A percentile compares a stretch with the other conserved stretches of the same genome.
Conservation (phyloP, 1,140 invertebrate genomes). For the Diploscapter pachys region DNA sequence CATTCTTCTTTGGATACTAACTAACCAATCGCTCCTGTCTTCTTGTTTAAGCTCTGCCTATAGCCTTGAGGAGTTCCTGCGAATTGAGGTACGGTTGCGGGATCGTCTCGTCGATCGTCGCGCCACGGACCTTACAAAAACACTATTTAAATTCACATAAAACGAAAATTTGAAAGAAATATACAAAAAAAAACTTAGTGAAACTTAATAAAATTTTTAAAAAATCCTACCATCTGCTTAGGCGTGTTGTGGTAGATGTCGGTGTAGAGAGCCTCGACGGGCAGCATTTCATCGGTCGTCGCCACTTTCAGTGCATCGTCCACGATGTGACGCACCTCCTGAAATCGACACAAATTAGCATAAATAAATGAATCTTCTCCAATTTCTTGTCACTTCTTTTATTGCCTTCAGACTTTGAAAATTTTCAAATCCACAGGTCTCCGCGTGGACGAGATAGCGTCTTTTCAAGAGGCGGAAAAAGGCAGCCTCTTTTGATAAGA, state of each 20-base stretch:
- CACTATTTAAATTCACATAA: not conserved
- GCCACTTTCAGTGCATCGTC: conserved; percentile 78
- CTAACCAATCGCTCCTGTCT: too few species aligned
- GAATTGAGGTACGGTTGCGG: conserved; percentile 51
- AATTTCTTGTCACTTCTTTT: too few species aligned
- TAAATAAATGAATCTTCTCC: too few species aligned
- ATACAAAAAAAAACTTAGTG: too few species aligned
- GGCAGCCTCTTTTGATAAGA: too few species aligned
- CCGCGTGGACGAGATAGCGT: too few species aligned
- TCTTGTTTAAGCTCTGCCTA: not conserved
- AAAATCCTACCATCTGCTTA: conserved; percentile 61
- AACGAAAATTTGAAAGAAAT: too few species aligned
- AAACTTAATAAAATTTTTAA: not conserved
- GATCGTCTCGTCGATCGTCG: conserved; percentile 60
- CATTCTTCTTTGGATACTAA: too few species aligned
- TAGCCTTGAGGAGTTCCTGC: conserved; percentile 44
- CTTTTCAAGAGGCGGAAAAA: too few species aligned
- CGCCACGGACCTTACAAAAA: conserved; percentile 65
- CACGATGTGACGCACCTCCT: conserved; percentile 74
- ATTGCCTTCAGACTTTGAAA: too few species aligned
- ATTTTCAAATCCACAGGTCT: too few species aligned
- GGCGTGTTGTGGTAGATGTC: conserved; percentile 77
- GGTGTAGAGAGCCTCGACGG: conserved; percentile 75
- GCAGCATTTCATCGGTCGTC: conserved; percentile 77
- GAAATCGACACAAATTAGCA: not conserved